Evolutionary conservation across 2,797 vertebrate genomes (phyloP).

Genomic region (Macroramphosus scolopax): DNA sequence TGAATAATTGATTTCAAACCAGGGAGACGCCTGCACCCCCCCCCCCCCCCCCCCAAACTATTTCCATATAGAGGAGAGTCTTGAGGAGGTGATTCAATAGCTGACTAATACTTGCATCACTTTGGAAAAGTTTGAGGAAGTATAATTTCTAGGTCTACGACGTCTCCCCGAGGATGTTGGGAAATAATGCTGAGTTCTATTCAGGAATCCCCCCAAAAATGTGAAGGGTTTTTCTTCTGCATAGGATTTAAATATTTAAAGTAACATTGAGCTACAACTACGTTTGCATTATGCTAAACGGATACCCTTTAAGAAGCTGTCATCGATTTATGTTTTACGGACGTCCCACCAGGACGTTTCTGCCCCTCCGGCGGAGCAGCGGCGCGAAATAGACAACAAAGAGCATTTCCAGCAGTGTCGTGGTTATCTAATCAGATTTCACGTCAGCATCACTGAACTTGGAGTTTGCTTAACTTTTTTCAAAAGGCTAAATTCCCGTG

Average conservation of each 20-base stretch:
- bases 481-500: conserved; percentile 41
- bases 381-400: conserved; percentile 15
- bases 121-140: conserved; percentile 57
- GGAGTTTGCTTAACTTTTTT: conserved; percentile 63
- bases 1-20: conserved; percentile 74
- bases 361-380: too few species aligned
- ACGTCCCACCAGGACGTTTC: conserved; percentile 4
- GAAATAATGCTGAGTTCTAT: too few species aligned
- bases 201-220: too few species aligned
- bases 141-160: conserved; percentile 35
- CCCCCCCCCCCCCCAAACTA: conserved; percentile 11
- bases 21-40: conserved; percentile 47
- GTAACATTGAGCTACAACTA: background rate
- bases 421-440: conserved; percentile 42
- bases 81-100: conserved; percentile 64
- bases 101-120: conserved; percentile 54
- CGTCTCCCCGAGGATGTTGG: conserved; percentile 15
- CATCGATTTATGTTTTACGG: conserved; percentile 2
- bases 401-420: conserved; percentile 27
- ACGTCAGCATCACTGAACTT: conserved; percentile 44
- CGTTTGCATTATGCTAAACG: conserved; percentile 5
- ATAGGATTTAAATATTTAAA: too few species aligned
- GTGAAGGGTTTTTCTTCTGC: too few species aligned
- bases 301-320: conserved; percentile 2
- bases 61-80: conserved; percentile 57